Percentiles rank a stretch among this genome's conserved stretches.
These are phyloP conservation scores for Natrix natrix DNA, from an alignment of 2,797 vertebrate genomes.

Conservation along the genomic window DNA sequence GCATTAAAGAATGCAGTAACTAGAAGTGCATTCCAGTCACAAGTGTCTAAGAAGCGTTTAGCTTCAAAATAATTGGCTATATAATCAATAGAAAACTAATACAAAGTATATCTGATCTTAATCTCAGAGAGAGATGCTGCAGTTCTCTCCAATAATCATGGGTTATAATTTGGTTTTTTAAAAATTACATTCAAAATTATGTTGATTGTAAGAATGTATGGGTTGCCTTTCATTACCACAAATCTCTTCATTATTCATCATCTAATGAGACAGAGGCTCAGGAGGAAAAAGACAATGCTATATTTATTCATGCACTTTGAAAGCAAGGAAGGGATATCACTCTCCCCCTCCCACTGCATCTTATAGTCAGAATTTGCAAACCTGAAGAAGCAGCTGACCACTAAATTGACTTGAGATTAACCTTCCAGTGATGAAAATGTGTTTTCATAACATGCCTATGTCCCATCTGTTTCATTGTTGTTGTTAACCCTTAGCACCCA, in stretches of 20 bases:
- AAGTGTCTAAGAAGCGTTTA: constrained; percentile 22
- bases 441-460: constrained; percentile 46
- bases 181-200: background rate
- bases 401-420: constrained; percentile 73
- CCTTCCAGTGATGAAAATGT: constrained; percentile 35
- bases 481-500: constrained; percentile 69
- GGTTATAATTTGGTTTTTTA: constrained; percentile 25
- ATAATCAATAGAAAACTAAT: background rate
- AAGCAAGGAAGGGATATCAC: constrained; percentile 53
- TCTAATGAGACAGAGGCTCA: constrained; percentile 65
- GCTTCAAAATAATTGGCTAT: background rate
- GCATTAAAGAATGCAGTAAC: constrained; percentile 41
- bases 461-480: constrained; percentile 56
- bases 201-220: constrained; percentile 31
- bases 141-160: constrained; percentile 11
- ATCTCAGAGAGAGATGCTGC: background rate
- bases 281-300: constrained; percentile 49
- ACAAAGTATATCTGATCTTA: background rate
- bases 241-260: constrained; percentile 27
- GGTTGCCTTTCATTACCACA: constrained; percentile 33
- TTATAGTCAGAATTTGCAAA: constrained; percentile 59
- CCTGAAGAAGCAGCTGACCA: constrained; percentile 57
- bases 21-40: constrained; percentile 41
- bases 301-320: constrained; percentile 63
- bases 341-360: constrained; percentile 66